Evolutionary conservation across 2,113 vertebrate species (phyloP), one percentile per base, ranked within the genome.

Genomic region (Phainopepla nitens): DNA sequence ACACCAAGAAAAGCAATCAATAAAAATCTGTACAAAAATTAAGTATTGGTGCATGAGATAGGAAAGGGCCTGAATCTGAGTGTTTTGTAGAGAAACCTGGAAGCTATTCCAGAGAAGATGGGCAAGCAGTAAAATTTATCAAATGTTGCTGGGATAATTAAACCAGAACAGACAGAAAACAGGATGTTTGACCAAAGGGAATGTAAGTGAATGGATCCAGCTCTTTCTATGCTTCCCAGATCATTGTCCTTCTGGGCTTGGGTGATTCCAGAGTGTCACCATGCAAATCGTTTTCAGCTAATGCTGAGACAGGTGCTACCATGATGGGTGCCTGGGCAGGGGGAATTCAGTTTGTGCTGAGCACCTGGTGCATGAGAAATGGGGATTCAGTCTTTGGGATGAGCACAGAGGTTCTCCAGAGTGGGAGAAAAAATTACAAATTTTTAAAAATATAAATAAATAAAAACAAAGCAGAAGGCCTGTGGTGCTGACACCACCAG

Each of bases 11-110:
- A 86, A 89, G 16, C 64, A 87, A 87, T 84, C 72, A 60, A 54
- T 87, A 93, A 87, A 94, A 90, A 66, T 49, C 47, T 44, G 69
- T 44, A 25, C n/a, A 45, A 62, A 70, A 82, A 84, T 82, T 93
- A 94, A 58, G 15, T 35, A 56, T 45, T 58, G 51, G 29, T 83
- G 27, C 72, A 62, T 36, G 72, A 82, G 86, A 71, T 15, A 60
- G 33, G 73, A 68, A 78, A 62, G 19, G 17, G 15, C 6, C n/a
- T 39, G 66, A 57, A 65, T 51, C n/a, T 5, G 42, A 64, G 10
- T 6, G 24, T n/a, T 90, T 72, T 68, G 39, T 4, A 42, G 60
- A 78, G 39, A 77, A 70, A 77, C 18, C 47, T 77, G 50, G 45
- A 77, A 91, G 71, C 45, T 66, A 10, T 66, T 70, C 64, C 61